Evolutionary conservation across 2,113 vertebrate genomes (phyloP).

Genomic region (Toxotes chatareus): DNA sequence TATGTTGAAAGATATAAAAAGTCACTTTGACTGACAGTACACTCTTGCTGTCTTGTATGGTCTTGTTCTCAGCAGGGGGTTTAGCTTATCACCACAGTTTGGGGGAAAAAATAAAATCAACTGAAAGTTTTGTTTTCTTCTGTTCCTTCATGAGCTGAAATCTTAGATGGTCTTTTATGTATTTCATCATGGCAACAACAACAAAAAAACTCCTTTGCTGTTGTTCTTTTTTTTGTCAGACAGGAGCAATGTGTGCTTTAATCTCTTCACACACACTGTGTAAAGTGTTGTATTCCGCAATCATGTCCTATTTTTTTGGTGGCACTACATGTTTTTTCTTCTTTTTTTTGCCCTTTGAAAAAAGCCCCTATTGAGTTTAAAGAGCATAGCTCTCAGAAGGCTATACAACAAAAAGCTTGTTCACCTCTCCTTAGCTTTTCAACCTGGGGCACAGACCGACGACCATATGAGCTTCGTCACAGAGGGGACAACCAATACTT

Average conservation of each 20-base stretch:
- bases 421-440: neutral
- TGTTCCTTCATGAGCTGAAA: constrained; percentile 34
- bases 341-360: constrained; percentile 35
- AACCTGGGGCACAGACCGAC: neutral
- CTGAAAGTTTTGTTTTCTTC: constrained; percentile 35
- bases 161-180: constrained; percentile 24
- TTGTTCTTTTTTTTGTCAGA: constrained; percentile 21
- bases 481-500: neutral
- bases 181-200: constrained; percentile 38
- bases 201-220: neutral
- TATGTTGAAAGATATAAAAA: constrained; percentile 4
- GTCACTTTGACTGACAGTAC: constrained; percentile 19
- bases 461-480: neutral
- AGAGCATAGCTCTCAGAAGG: neutral
- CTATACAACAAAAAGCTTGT: constrained; percentile 21
- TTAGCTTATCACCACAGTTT: constrained; percentile 13
- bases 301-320: constrained; percentile 24
- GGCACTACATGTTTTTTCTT: constrained; percentile 1
- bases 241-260: constrained; percentile 12
- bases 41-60: constrained; percentile 4
- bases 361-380: constrained; percentile 38
- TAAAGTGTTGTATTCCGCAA: neutral
- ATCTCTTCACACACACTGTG: neutral
- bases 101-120: neutral
- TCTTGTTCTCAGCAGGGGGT: constrained; percentile 40